Base-by-base conservation (phyloP, 2,888 invertebrate species). In the Saturnia japonica region DNA sequence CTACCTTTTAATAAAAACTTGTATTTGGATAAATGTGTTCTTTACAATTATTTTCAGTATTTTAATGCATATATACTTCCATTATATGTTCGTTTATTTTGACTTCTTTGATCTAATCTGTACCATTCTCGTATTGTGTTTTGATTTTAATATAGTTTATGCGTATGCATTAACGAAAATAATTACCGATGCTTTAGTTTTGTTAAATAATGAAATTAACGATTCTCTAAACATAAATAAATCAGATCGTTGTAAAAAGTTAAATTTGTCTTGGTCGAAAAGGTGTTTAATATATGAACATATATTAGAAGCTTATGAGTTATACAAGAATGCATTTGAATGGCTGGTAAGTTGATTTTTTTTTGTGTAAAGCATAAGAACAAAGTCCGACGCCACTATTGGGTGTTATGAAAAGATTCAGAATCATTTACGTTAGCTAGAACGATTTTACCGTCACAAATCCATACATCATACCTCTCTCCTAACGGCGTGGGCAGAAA, bases 251-350 rank as follows among this genome's bases (percentile, higher is more conserved):
- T 12, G 6, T 25, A 60, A 19, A 28, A 25, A 60, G 14, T 2
- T 60, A 28, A 60, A 60, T 4, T 12, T 60, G 28, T 60, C 14
- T 60, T 60, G 25, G 57, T 60, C 57, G 57, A 6, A 60, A 28
- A 60, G 25, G 16, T 3, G 25, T 14, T 60, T 60, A 28, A 28
- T 64, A 16, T 78, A 72, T 16, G 19, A 64, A 43, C 45, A 69
- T 34, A 74, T 78, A 70, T 34, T 74, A 1, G 64, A 75, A 11
- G 68, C 73, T 25, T 75, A 71, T 40, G 51, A 69, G 16, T 22
- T 77, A 6, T 74, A 67, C 14, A 72, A 71, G n/a, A 67, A 66
- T 3, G 42, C 72, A 7, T 75, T 76, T 43, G 70, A 76, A 68
- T 14, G 28, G 25, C 43, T 73, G 74, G 78, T 78, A 68, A 75